Evolutionary conservation across 2,797 vertebrate genomes (phyloP), one percentile per base, ranked within the genome.

Genomic region (Buceros bicornis): DNA sequence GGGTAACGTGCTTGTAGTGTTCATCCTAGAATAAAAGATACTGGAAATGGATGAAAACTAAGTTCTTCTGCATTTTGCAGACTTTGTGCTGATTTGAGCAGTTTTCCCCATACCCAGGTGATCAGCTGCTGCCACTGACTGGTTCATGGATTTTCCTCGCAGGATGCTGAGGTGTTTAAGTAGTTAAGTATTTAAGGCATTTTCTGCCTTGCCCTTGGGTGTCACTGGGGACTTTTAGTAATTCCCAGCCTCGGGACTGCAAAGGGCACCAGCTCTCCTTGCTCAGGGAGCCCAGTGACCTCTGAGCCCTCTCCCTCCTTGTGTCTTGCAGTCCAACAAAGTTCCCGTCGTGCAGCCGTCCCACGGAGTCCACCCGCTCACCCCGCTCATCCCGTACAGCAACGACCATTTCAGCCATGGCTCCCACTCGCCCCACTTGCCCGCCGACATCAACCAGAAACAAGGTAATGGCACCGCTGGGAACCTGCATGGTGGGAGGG

Each of bases 391-490:
- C 96, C 99, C 99, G 7, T 99, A 99, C 98, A 98, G 98, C 98
- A 99, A 99, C 24, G 99, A 99, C 95, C 99, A 99, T 97, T 99
- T 99, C 98, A 99, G 98, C 98, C 98, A 99, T 12, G 98, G 98
- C 95, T 98, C 98, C 93, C 98, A 98, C 89, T 98, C 99, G 1
- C 98, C 99, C 43, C 99, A 99, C 97, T 97, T 99, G 96, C 98
- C 99, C 12, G 98, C 99, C 18, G 99, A 99, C 98, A 99, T 99
- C 98, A 99, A 98, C 98, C 99, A 99, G 98, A 99, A 99, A 90
- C 98, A 99, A 99, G 99, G 99, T 99, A 98, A 96, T 12, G 50
- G 21, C 43, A 82, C 8, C 8, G 0, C 56, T 22, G 65, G 58
- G 57, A 13, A 29, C 12, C 45, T 6, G 29, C 0, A 0, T 6